Evolutionary conservation across 1,140 invertebrate species (phyloP).

Genomic region (Tetramorium simillimum): DNA sequence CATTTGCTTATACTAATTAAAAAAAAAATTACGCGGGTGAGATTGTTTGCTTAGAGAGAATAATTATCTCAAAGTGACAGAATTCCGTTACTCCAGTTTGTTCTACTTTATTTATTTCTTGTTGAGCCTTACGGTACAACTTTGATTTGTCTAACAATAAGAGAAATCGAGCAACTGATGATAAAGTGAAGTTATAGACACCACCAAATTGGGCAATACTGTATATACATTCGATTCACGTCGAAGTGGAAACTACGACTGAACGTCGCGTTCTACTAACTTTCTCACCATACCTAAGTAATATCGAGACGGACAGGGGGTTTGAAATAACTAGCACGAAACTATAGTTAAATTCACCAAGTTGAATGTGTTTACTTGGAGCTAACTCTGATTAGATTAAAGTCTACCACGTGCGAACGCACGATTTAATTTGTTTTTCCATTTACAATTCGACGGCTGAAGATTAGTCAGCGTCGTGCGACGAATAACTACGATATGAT

Average conservation of each 20-base stretch:
- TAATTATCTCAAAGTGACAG: not conserved
- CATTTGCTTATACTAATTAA: not conserved
- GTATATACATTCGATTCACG: not conserved
- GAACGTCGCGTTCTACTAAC: not conserved
- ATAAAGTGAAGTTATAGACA: not conserved
- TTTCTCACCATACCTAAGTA: not conserved
- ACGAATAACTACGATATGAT: not conserved
- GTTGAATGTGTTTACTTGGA: constrained; percentile 10
- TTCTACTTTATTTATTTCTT: not conserved
- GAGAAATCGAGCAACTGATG: not conserved
- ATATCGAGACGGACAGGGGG: not conserved
- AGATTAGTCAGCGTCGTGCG: not conserved
- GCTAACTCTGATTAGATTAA: constrained; percentile 32
- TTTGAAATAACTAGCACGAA: constrained; percentile 6
- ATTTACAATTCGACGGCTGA: not conserved
- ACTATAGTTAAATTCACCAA: constrained; percentile 40
- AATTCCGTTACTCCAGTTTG: not conserved
- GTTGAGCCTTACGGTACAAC: not conserved
- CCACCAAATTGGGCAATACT: not conserved
- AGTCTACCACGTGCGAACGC: not conserved
- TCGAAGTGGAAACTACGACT: not conserved
- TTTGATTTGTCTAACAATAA: not conserved
- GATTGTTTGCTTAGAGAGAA: not conserved
- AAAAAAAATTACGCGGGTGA: not conserved
- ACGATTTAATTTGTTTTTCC: constrained; percentile 28